Evolutionary conservation across 2,888 invertebrate species (phyloP), one percentile per base, ranked within the genome.

Genomic region (Gymnocheta viridis): DNA sequence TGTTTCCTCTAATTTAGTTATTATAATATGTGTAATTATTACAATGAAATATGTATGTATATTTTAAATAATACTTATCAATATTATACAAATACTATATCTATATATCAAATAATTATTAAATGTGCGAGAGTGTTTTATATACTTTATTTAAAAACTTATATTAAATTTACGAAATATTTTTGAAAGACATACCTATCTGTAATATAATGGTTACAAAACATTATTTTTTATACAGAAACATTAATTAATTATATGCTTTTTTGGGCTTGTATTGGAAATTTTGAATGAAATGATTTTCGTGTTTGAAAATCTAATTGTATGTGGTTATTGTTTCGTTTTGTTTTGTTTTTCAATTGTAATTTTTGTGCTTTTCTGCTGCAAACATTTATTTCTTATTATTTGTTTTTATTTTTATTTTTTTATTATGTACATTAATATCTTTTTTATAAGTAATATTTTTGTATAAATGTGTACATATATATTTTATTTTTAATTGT

Each of bases 381-480:
- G n/a, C 22, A 17, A 22, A 69, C 24, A 27, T 69, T 38, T 54
- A 38, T 38, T 49, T 19, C 17, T 66, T 12, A 17, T 10, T n/a
- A 12, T 2, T 17, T 29, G 4, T 19, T 41, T 54, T 12, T n/a
- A 19, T 69, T 56, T 69, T 41, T 32, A 7, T 19, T 41, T 54
- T 12, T n/a, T 27, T 69, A 41, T 69, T 41, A 22, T 51, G 2
- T 51, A 51, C 29, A 49, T 47, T 12, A 38, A 54, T 51, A n/a
- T n/a, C n/a, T n/a, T 24, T 69, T 29, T 41, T 56, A 70, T 41
- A 54, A 19, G 24, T 56, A 29, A 29, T 38, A 7, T 66, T 66
- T 67, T 58, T 80, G 72, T 80, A 80, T 72, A 80, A 80, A 64
- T 72, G 66, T 72, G 70, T 72, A 58, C 64, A 72, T 66, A 54